Base-by-base conservation (phyloP, 1,140 invertebrate species). In the Aporrectodea caliginosa region DNA sequence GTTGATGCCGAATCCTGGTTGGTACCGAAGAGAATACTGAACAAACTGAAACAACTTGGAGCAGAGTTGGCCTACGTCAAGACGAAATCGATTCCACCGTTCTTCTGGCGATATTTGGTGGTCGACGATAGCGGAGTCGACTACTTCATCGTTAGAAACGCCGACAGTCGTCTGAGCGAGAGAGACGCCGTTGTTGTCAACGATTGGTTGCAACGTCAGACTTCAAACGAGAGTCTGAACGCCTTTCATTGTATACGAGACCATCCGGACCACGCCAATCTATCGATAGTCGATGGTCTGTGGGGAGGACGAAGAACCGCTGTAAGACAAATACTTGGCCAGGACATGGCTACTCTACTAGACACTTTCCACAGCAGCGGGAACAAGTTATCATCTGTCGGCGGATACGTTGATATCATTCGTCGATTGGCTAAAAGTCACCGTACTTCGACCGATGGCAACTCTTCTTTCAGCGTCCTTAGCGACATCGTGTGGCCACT, bases 211-310 rank as follows among this genome's bases (percentile, higher is more conserved):
- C 75, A 79, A 12, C n/a, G 14, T 29, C 43, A 35, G 16, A 29
- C 1, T 12, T 27, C 2, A 14, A 16, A 2, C 27, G 22, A 1
- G 27, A 29, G n/a, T 16, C 16, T 22, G n/a, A 43, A 58, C 1
- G 22, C 1, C 22, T 82, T 85, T 27, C 85, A 86, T 80, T 73
- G 83, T n/a, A 84, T 87, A 82, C 72, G 85, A 33, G 86, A 87
- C 75, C 82, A 85, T 79, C 83, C 77, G 1, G 80, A 75, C 68
- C 83, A 84, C 35, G 35, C 1, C 6, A 73, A 70, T 32, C 1
- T 43, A 31, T 35, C 70, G 1, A 22, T 79, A 22, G 35, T 70
- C 1, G 32, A 31, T 12, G 78, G 78, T 74, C 35, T 79, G 29
- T 79, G 78, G 69, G 78, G 69, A 1, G 75, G 75, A 6, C 14